Conservation (phyloP, 2,888 invertebrate genomes). For the Tipula unca region DNA sequence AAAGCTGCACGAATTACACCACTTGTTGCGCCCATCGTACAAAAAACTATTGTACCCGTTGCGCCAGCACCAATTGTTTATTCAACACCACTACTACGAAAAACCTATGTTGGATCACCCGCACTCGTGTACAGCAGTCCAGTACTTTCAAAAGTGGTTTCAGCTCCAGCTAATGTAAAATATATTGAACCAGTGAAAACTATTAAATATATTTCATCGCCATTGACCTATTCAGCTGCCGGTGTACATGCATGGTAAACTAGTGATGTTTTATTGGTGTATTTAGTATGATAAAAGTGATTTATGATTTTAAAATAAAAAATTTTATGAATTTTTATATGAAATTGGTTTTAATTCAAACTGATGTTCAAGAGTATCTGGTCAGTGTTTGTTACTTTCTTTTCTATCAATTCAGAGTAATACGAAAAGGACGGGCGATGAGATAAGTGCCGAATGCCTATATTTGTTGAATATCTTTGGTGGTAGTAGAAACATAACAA, state of each 20-base stretch:
- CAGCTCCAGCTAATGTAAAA: not conserved
- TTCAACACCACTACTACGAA: not conserved
- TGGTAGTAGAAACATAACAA: no score
- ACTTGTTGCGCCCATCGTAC: not conserved
- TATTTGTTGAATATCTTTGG: no score
- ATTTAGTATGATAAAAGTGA: not conserved
- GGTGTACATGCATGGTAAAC: not conserved
- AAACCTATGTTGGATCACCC: not conserved
- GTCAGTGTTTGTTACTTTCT: no score
- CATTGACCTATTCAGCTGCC: not conserved
- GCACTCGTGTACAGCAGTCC: not conserved
- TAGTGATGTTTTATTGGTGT: not conserved
- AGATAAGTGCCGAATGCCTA: no score
- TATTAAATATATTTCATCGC: not conserved
- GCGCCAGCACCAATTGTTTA: slow-evolving; percentile 23
- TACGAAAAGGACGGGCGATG: no score
- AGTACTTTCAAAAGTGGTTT: not conserved
- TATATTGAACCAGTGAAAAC: not conserved
- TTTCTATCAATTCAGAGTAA: no score
- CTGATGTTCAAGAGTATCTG: no score
- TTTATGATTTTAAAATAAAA: no score
- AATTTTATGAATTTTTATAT: no score
- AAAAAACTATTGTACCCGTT: slow-evolving; percentile 31
- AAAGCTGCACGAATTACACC: not conserved
- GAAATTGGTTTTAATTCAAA: no score